Evolutionary conservation across 2,797 vertebrate species (phyloP).

Genomic region (Psittacula echo): DNA sequence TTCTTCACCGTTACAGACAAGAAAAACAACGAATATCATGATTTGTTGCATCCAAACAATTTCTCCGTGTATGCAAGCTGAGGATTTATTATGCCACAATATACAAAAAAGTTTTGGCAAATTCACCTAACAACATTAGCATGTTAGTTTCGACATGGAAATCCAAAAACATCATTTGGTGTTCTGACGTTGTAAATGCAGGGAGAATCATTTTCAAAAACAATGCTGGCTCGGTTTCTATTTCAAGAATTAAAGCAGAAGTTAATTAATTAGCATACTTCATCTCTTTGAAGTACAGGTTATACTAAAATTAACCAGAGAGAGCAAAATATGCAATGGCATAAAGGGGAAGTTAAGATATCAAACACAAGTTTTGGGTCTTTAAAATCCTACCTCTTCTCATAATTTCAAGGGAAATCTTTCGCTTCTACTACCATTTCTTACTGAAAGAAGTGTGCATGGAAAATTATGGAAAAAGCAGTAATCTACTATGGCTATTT

Average conservation of each 20-base stretch:
- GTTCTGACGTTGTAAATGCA: not conserved
- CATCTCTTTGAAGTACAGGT: not conserved
- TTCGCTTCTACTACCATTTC: not conserved
- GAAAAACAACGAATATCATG: not conserved
- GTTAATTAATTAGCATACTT: not conserved
- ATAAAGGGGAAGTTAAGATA: not conserved
- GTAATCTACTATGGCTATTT: not conserved
- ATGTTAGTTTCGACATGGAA: not conserved
- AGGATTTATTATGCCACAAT: not conserved
- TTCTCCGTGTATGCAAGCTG: not conserved
- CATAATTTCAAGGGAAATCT: not conserved
- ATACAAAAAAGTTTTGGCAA: not conserved
- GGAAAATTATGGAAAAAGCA: not conserved
- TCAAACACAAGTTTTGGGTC: not conserved
- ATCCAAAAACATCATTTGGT: not conserved
- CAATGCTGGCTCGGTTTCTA: not conserved
- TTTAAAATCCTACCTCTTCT: not conserved
- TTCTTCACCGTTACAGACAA: not conserved
- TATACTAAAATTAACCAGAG: not conserved
- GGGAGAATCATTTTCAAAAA: not conserved
- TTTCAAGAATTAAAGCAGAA: conserved; percentile 9
- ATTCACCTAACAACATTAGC: not conserved
- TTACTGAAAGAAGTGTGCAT: not conserved
- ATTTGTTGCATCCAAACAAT: not conserved
- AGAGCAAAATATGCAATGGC: not conserved